Conservation (phyloP, 2,113 vertebrate species). For the Hemiscyllium ocellatum region DNA sequence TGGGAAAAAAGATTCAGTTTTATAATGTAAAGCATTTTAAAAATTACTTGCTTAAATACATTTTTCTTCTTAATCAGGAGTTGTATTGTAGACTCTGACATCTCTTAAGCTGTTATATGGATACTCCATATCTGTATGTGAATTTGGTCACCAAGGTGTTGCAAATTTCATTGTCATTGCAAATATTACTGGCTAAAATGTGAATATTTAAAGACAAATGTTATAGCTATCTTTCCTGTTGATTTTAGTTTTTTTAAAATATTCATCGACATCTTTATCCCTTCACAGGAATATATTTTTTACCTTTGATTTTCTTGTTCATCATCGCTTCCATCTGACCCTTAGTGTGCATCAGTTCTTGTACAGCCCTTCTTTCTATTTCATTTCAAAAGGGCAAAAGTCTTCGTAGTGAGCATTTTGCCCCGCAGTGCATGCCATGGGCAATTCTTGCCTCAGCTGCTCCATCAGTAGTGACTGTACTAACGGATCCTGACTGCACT, state of each 20-base stretch:
- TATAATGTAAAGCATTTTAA: neutral
- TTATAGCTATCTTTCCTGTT: neutral
- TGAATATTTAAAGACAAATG: neutral
- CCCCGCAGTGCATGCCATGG: conserved; percentile 75
- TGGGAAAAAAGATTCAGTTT: neutral
- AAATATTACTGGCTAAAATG: neutral
- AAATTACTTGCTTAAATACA: neutral
- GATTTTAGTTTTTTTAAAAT: neutral
- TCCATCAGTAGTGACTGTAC: conserved; percentile 76
- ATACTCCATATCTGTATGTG: neutral
- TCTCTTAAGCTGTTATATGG: neutral
- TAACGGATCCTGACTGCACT: conserved; percentile 96
- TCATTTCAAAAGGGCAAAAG: conserved; percentile 86
- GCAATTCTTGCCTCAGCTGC: conserved; percentile 85
- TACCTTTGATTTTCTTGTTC: conserved; percentile 40
- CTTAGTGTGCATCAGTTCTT: conserved; percentile 40
- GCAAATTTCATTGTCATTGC: neutral
- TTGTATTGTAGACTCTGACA: neutral
- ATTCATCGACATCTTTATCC: neutral
- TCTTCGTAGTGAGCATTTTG: conserved; percentile 65
- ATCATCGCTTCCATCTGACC: conserved; percentile 43
- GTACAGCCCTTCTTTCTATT: conserved; percentile 55
- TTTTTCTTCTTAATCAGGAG: neutral
- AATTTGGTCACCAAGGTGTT: neutral
- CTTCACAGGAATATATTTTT: conserved; percentile 33